Conservation (phyloP, 2,888 invertebrate genomes). For the Eustalomyia histrio region DNA sequence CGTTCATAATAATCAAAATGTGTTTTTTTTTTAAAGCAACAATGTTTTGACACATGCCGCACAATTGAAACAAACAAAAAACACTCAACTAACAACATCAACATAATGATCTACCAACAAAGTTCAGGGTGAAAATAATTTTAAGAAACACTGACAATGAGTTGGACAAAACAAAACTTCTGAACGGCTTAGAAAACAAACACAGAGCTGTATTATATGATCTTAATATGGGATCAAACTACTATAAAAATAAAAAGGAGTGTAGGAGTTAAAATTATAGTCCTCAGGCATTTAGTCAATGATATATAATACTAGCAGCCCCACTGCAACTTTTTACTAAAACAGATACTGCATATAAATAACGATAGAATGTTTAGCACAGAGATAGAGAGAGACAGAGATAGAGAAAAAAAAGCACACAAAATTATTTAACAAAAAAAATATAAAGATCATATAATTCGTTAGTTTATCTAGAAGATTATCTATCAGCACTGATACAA, state of each 20-base stretch:
- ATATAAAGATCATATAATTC: no score
- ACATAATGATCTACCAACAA: conserved; percentile 18
- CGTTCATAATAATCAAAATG: conserved; percentile 24
- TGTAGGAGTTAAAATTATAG: conserved; percentile 60
- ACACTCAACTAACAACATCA: not conserved
- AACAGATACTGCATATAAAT: conserved; percentile 32
- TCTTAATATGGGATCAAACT: conserved; percentile 10
- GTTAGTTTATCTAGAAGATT: no score
- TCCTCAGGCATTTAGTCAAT: conserved; percentile 36
- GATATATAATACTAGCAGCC: conserved; percentile 25
- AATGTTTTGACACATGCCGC: conserved; percentile 44
- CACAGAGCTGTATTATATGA: conserved; percentile 10
- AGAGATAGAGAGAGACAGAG: no score
- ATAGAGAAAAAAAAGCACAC: no score
- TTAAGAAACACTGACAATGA: conserved; percentile 9
- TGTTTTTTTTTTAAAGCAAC: conserved; percentile 49
- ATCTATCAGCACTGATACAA: no score
- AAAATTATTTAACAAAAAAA: no score
- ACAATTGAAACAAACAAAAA: not conserved
- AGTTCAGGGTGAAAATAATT: conserved; percentile 53
- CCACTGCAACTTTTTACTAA: conserved; percentile 18
- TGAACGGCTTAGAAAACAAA: conserved; percentile 34
- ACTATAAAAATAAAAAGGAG: conserved; percentile 23
- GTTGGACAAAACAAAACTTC: conserved; percentile 26
- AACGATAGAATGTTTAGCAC: not conserved